Conservation (phyloP, 2,797 vertebrate species). For the Amblyopsis hoosieri region DNA sequence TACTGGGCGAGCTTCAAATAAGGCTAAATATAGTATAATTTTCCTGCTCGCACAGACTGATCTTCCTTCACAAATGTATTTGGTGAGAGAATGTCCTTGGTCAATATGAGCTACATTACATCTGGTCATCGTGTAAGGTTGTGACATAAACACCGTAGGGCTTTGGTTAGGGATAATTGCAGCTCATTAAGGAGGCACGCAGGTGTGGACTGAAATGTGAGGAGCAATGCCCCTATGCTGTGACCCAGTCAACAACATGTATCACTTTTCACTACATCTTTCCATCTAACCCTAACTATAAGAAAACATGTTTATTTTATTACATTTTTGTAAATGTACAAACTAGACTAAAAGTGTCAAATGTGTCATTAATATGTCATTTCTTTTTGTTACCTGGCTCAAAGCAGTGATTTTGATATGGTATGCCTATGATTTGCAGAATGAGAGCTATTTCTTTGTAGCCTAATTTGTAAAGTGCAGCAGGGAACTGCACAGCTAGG, state of each 20-base stretch:
- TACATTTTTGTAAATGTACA: too few relatives aligned
- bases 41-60: constrained; percentile 18
- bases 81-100: too few relatives aligned
- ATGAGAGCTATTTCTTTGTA: not conserved
- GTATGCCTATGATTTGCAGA: not conserved
- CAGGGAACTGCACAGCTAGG: constrained; percentile 3
- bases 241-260: constrained; percentile 14
- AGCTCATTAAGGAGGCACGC: not conserved
- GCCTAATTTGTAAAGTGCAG: not conserved
- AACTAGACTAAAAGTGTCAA: too few relatives aligned
- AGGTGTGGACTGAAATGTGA: constrained; percentile 7
- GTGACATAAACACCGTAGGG: constrained; percentile 26
- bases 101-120: constrained; percentile 3
- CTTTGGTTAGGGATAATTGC: not conserved
- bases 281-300: too few relatives aligned
- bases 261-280: not conserved
- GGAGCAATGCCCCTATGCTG: constrained; percentile 4
- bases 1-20: constrained; percentile 38
- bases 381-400: not conserved
- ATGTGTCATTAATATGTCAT: not conserved
- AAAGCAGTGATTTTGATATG: not conserved
- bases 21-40: constrained; percentile 52
- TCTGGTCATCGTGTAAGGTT: constrained; percentile 11
- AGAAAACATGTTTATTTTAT: too few relatives aligned
- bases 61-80: too few relatives aligned